Percentiles rank a stretch among this genome's conserved stretches.
These are phyloP conservation scores for Raja brachyura DNA, from an alignment of 2,113 vertebrate species.

Conservation along the genomic window DNA sequence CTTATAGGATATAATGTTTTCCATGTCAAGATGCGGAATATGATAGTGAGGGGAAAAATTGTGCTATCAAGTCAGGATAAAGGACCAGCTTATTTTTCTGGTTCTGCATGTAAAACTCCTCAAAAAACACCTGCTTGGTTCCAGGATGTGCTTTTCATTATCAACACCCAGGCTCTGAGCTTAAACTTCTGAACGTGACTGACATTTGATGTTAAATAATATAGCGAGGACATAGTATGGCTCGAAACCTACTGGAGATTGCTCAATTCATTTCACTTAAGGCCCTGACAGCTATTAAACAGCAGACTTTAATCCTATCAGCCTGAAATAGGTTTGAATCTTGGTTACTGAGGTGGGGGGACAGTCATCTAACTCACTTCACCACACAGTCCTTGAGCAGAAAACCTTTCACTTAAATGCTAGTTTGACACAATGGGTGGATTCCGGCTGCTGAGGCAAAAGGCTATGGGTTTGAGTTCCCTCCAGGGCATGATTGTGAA, in stretches of 20 bases:
- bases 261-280: conserved; percentile 24
- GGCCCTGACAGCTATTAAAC: conserved; percentile 7
- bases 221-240: background rate
- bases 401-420: background rate
- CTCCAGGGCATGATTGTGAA: background rate
- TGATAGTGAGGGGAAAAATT: background rate
- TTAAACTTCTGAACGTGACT: background rate
- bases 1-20: background rate
- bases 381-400: background rate
- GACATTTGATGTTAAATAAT: background rate
- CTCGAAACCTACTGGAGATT: conserved; percentile 4
- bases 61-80: background rate
- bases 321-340: conserved; percentile 22
- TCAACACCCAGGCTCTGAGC: background rate
- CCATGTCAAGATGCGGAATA: background rate
- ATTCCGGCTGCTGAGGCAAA: background rate
- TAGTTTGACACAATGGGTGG: background rate
- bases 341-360: background rate
- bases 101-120: background rate
- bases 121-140: background rate
- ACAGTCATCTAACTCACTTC: background rate
- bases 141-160: background rate
- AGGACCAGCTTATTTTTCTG: background rate
- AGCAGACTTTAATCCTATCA: conserved; percentile 29
- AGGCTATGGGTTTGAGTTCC: background rate